phyloP scores from a whole-genome alignment of 2,113 vertebrate genomes.

The Mormyrus lacerda region DNA sequence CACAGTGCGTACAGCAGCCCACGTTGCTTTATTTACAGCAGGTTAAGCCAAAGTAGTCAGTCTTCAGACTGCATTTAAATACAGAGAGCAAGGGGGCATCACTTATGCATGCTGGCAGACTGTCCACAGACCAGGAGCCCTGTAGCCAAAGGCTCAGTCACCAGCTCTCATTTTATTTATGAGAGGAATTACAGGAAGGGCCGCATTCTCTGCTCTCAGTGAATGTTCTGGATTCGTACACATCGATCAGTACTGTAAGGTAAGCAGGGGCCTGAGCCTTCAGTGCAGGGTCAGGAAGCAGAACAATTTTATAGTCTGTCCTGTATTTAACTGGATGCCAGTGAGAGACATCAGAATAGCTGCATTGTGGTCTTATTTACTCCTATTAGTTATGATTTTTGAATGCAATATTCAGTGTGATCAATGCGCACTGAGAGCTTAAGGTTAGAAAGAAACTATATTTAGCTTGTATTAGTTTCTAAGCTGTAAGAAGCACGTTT shows the following conservation, averaged over 20 bases:
- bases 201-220: neutral
- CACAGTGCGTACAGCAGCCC: neutral
- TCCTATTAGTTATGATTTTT: neutral
- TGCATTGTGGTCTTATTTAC: neutral
- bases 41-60: neutral
- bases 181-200: neutral
- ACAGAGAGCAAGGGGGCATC: neutral
- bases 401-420: neutral
- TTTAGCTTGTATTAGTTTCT: neutral
- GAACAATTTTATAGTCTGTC: neutral
- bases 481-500: neutral
- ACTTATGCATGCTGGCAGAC: neutral
- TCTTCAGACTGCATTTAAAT: neutral
- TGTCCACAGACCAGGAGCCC: neutral
- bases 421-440: neutral
- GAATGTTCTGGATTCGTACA: neutral
- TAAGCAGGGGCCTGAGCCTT: neutral
- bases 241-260: neutral
- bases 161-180: neutral
- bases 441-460: neutral
- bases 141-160: neutral
- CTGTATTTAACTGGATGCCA: neutral
- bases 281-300: neutral
- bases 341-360: neutral
- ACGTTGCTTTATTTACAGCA: neutral